Evolutionary conservation across 2,113 vertebrate species (phyloP), one percentile per base, ranked within the genome.

Genomic region (Aepyceros melampus): DNA sequence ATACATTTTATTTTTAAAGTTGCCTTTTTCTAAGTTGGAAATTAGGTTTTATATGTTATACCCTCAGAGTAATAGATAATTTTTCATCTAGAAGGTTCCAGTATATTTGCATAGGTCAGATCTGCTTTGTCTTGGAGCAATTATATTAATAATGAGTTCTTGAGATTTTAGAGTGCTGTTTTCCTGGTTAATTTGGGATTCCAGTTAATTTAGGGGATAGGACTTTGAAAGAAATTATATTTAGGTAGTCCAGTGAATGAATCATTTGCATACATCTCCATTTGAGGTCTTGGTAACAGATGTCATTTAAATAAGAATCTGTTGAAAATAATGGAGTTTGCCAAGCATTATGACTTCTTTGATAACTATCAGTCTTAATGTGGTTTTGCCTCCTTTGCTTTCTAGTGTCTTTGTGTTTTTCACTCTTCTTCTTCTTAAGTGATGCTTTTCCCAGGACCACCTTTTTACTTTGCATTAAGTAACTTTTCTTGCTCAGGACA

Each of bases 401-500:
- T 84, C 43, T 93, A 49, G 15, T 82, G 36, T 97, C 40, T 86
- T 84, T 86, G 83, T 43, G 62, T 74, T 92, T 64, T 82, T 95
- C 45, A 89, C 1, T 93, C 43, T 86, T 81, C 31, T 90, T 89
- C 7, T 64, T 92, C 29, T 67, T 96, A 87, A 62, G 45, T 79
- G 82, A 74, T 95, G 60, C 95, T 96, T 95, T 94, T 71, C 76
- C 86, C 45, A 93, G 40, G 84, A 36, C 79, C 82, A 89, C 87
- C n/a, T 94, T 97, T 81, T 79, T 81, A 79, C 45, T 89, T 81
- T 43, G 60, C 71, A 87, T 15, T 90, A 93, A 93, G 40, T 83
- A 60, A 60, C 12, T 94, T 96, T 91, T 96, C 76, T 97, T 95
- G 87, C n/a, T 92, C 40, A 95, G 56, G 27, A 96, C 31, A 87